Conservation (phyloP, 92 coral and sea anemone genomes). For the Palythoa heliodiscus region DNA sequence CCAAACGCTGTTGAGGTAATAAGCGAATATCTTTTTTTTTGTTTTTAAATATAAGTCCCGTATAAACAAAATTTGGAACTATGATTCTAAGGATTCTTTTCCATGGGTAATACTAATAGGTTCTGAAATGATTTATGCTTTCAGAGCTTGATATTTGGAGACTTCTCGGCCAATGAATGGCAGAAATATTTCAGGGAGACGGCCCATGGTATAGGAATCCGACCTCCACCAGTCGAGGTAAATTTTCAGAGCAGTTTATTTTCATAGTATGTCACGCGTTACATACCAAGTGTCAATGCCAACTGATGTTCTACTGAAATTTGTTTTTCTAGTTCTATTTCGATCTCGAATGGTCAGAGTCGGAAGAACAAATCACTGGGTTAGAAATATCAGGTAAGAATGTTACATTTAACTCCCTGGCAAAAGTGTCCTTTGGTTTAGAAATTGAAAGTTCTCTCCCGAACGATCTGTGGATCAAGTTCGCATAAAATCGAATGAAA, state of each 20-base stretch:
- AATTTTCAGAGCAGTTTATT: neutral
- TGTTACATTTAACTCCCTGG: too few relatives aligned
- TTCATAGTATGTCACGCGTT: constrained; percentile 28
- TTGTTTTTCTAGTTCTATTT: constrained; percentile 65
- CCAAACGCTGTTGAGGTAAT: constrained; percentile 41
- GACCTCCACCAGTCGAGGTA: constrained; percentile 87
- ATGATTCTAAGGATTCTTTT: neutral
- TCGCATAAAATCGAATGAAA: too few relatives aligned
- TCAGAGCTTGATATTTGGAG: constrained; percentile 80
- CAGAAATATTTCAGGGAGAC: constrained; percentile 66
- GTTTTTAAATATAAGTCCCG: neutral
- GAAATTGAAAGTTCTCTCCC: too few relatives aligned
- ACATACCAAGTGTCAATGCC: neutral
- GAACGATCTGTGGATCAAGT: too few relatives aligned
- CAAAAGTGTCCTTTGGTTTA: too few relatives aligned
- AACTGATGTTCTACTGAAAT: neutral
- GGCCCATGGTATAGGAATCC: constrained; percentile 54
- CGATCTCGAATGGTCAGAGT: constrained; percentile 69
- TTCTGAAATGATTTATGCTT: neutral
- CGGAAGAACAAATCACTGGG: constrained; percentile 58
- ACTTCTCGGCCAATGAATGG: constrained; percentile 85
- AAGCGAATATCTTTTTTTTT: neutral
- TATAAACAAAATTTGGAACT: neutral
- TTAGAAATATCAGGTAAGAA: constrained; percentile 34
- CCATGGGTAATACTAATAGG: neutral